These are phyloP conservation scores for Palythoa grandis DNA, from an alignment of 92 coral and sea anemone genomes.

Conservation along the genomic window DNA sequence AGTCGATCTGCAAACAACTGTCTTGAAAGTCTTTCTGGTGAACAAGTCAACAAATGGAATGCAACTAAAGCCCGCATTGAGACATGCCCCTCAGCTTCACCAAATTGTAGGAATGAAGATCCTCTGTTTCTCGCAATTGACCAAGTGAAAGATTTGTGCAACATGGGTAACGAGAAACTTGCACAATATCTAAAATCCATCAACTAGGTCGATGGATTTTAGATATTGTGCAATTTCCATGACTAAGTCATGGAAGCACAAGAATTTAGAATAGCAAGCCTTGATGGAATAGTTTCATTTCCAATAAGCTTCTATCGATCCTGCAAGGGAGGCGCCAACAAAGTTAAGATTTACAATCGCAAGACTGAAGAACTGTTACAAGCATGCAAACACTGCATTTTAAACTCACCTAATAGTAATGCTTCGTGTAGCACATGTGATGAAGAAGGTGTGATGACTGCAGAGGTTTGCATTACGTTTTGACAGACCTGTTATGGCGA, in stretches of 20 bases:
- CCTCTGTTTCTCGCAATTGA: not conserved
- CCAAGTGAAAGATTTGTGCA: conserved; percentile 10
- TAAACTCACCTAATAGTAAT: conserved; percentile 31
- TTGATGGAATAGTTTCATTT: conserved; percentile 56
- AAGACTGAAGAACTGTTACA: conserved; percentile 40
- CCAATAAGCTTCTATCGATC: conserved; percentile 61
- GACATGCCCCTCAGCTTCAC: not conserved
- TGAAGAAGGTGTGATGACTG: conserved; percentile 50
- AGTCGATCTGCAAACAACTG: conserved; percentile 38
- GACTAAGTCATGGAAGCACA: conserved; percentile 55
- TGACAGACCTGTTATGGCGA: conserved; percentile 15
- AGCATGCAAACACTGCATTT: conserved; percentile 48
- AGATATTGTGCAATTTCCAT: too few species aligned
- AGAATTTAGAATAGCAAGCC: conserved; percentile 54
- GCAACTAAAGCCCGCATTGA: conserved; percentile 19
- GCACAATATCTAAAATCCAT: conserved; percentile 37
- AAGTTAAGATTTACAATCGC: conserved; percentile 46
- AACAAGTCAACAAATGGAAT: conserved; percentile 12
- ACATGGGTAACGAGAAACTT: conserved; percentile 31
- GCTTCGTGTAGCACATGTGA: conserved; percentile 26
- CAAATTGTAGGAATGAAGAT: not conserved
- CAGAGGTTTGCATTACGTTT: conserved; percentile 25
- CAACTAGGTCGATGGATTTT: too few species aligned
- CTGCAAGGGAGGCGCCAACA: conserved; percentile 54
- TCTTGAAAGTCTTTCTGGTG: conserved; percentile 47